Percentiles rank a stretch among this genome's conserved stretches.
These are phyloP conservation scores for Myocastor coypus DNA, from an alignment of 2,113 vertebrate species.

Conservation along the genomic window DNA sequence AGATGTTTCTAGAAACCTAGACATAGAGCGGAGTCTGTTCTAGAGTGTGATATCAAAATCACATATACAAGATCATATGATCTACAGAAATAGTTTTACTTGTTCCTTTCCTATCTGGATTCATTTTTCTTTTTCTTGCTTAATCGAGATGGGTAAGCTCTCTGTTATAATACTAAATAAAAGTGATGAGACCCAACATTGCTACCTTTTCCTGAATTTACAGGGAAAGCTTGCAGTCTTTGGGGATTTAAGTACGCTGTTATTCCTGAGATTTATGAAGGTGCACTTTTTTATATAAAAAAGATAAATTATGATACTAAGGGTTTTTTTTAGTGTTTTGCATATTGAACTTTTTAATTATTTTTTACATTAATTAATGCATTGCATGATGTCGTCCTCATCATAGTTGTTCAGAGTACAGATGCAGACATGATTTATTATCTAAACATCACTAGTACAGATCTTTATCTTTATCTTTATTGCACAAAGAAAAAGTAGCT, in stretches of 20 bases:
- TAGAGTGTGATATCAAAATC: conserved; percentile 20
- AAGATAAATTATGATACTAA: not conserved
- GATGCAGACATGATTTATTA: too few relatives aligned
- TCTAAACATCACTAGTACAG: too few relatives aligned
- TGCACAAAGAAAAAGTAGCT: too few relatives aligned
- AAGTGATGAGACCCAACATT: not conserved
- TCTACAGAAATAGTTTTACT: not conserved
- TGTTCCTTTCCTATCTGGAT: not conserved
- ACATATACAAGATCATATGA: not conserved
- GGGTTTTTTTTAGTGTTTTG: too few relatives aligned
- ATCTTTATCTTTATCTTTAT: too few relatives aligned
- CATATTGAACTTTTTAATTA: too few relatives aligned
- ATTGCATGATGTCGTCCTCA: too few relatives aligned
- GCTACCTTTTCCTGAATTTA: not conserved
- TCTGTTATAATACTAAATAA: not conserved
- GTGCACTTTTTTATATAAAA: not conserved
- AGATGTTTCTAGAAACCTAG: not conserved
- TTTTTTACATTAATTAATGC: too few relatives aligned
- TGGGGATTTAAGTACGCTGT: not conserved
- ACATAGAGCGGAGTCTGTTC: not conserved
- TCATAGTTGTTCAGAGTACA: too few relatives aligned
- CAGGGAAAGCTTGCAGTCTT: not conserved
- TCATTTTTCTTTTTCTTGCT: not conserved
- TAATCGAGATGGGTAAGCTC: not conserved
- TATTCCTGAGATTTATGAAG: not conserved